Conservation (phyloP, 2,888 invertebrate species). For the Conistra vaccinii region DNA sequence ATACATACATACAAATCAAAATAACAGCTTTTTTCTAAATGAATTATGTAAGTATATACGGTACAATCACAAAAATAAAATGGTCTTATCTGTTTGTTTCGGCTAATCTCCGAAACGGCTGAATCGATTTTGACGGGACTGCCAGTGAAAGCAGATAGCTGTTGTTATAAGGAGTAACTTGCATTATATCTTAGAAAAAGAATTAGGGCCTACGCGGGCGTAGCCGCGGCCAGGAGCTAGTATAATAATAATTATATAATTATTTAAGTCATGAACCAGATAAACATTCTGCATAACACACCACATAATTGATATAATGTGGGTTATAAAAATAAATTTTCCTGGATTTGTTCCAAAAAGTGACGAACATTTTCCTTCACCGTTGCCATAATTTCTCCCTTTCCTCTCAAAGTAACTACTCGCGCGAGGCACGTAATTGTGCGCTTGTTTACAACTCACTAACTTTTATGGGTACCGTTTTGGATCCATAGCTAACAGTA, state of each 20-base stretch:
- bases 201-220: too few species aligned
- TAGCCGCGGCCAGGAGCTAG: too few species aligned
- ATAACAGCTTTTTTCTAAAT: too few species aligned
- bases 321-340: constrained; percentile 43
- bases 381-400: constrained; percentile 36
- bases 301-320: constrained; percentile 46
- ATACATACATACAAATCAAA: too few species aligned
- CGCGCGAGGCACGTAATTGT: constrained; percentile 50
- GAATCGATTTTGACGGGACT: too few species aligned
- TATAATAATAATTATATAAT: not conserved
- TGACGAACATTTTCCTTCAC: constrained; percentile 29
- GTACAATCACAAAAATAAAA: too few species aligned
- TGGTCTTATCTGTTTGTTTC: too few species aligned
- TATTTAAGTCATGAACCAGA: not conserved
- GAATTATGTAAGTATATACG: too few species aligned
- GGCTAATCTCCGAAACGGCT: too few species aligned
- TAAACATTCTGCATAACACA: constrained; percentile 32
- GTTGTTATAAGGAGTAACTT: too few species aligned
- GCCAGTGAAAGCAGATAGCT: too few species aligned
- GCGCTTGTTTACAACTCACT: constrained; percentile 56
- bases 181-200: too few species aligned
- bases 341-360: constrained; percentile 57
- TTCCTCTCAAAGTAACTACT: constrained; percentile 28
- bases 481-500: constrained; percentile 23
- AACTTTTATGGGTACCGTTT: constrained; percentile 38